These are phyloP conservation scores for Coleophora flavipennella DNA, from an alignment of 2,888 invertebrate species.

Conservation along the genomic window DNA sequence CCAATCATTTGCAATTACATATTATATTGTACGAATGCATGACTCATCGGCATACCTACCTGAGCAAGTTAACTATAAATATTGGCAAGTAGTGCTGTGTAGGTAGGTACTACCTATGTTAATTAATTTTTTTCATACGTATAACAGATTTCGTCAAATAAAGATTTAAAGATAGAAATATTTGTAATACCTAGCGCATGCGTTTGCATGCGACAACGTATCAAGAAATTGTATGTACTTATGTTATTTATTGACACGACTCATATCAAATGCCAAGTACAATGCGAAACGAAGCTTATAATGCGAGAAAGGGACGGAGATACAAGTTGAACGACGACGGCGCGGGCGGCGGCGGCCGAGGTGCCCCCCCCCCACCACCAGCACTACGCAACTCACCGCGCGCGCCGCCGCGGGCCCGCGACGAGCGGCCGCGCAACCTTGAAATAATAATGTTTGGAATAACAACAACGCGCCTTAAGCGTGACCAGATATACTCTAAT, in stretches of 20 bases:
- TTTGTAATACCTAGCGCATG: slow-evolving; percentile 21
- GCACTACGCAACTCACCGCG: slow-evolving; percentile 59
- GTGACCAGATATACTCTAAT: slow-evolving; percentile 69
- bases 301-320: slow-evolving; percentile 65
- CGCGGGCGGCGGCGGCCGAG: slow-evolving; percentile 68
- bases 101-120: neutral
- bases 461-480: slow-evolving; percentile 70
- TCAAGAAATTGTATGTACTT: slow-evolving; percentile 35
- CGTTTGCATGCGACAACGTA: slow-evolving; percentile 33
- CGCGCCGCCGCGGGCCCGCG: too few species aligned
- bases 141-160: too few species aligned
- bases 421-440: slow-evolving; percentile 63
- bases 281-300: slow-evolving; percentile 51
- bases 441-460: slow-evolving; percentile 73
- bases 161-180: too few species aligned
- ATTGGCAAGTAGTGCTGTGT: neutral
- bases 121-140: slow-evolving; percentile 6
- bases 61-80: neutral
- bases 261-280: slow-evolving; percentile 63
- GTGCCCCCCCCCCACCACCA: too few species aligned
- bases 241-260: slow-evolving; percentile 45
- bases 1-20: slow-evolving; percentile 23
- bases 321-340: slow-evolving; percentile 64
- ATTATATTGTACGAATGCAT: slow-evolving; percentile 27
- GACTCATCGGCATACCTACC: slow-evolving; percentile 30